Base-by-base conservation (phyloP, 2,888 invertebrate species). In the Acanthacorydalis orientalis region DNA sequence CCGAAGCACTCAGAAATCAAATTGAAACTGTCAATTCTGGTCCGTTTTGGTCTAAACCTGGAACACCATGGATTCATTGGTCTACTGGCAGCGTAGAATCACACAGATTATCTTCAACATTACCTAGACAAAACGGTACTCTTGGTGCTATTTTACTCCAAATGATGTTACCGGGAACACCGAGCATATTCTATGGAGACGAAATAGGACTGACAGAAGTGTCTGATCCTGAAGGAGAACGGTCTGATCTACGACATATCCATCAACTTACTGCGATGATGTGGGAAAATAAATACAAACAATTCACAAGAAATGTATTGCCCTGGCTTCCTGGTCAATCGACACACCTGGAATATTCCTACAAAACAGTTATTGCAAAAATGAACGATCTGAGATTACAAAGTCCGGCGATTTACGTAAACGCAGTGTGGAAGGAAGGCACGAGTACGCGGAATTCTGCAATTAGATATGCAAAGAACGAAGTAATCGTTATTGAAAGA, bases 181-280 rank as follows among this genome's bases (percentile, higher is more conserved):
- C 89, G 1, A 84, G 79, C 54, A 78, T 91, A 55, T 89, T 91
- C 65, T 93, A 93, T 63, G 92, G 92, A 0, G 91, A 93, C 63
- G 92, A 93, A 71, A 78, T 92, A 51, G 83, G 82, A 1, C 67
- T 88, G 53, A 69, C 72, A 43, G 75, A 80, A 53, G 60, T 74
- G 2, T 59, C 68, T 39, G 74, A 76, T 55, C 65, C 73, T 6
- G 69, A 75, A 53, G 68, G 68, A 47, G 77, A 79, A 57, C 70
- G 72, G 49, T 68, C 69, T 51, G 75, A 76, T 56, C 68, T 74
- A 35, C 69, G 71, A 54, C 74, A 80, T 57, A n/a, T 43, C 8
- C 78, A 80, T 54, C 82, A 85, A 59, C 64, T 85, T 45, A 70
- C 75, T 0, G 76, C 78, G 32, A 86, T 86, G 85, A 67, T 71